Evolutionary conservation across 2,113 vertebrate species (phyloP).

Genomic region (mouse (Mus musculus)): GRCm39 chr5:34078501-34079000

Average conservation of each 20-base stretch:
- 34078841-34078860: neutral
- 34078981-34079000: rapidly evolving
- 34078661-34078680: no score
- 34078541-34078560: neutral
- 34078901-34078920: neutral
- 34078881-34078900: neutral
- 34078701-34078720: neutral
- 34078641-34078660: neutral
- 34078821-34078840: neutral
- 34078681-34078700: neutral
- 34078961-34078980: neutral
- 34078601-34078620: neutral
- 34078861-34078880: neutral
- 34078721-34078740: neutral
- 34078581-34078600: neutral
- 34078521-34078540: neutral
- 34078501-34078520: neutral
- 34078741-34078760: neutral
- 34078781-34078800: no score
- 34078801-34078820: neutral
- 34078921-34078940: neutral
- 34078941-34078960: neutral
- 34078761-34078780: no score
- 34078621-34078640: neutral
- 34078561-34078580: no score